These are phyloP conservation scores for Acanthosepion pharaonis DNA, from an alignment of 2,888 invertebrate genomes.

Conservation along the genomic window DNA sequence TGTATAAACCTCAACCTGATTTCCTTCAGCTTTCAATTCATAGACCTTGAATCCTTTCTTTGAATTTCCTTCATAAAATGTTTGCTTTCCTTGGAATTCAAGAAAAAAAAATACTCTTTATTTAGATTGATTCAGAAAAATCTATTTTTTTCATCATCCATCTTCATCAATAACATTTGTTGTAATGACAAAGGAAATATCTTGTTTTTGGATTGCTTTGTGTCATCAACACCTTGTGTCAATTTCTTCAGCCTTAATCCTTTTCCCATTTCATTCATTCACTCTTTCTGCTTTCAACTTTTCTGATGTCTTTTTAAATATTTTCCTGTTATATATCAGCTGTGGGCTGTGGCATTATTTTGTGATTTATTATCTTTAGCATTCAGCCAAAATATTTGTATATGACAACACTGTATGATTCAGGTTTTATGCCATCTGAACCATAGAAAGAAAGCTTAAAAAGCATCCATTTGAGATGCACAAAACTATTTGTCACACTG, in stretches of 20 bases:
- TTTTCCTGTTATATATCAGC: not conserved
- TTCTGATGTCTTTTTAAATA: not conserved
- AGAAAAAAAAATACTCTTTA: too few relatives aligned
- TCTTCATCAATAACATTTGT: not conserved
- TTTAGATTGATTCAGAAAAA: too few relatives aligned
- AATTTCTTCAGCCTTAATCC: not conserved
- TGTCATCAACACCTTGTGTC: not conserved
- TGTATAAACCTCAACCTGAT: too few relatives aligned
- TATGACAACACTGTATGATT: not conserved
- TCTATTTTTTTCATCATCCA: too few relatives aligned
- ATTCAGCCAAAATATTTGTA: not conserved
- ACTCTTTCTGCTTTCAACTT: not conserved
- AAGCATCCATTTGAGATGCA: not conserved
- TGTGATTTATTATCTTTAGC: not conserved
- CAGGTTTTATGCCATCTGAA: not conserved
- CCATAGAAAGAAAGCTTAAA: not conserved
- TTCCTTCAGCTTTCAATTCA: too few relatives aligned
- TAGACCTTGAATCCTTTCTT: too few relatives aligned
- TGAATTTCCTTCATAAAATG: too few relatives aligned
- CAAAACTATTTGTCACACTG: not conserved
- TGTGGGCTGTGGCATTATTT: not conserved
- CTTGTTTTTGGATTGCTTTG: not conserved
- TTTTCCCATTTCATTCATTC: not conserved
- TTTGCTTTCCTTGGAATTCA: too few relatives aligned
- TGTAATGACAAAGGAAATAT: not conserved